A percentile compares a stretch with the other conserved stretches of the same genome.
These are phyloP conservation scores for Callopanchax toddi DNA, from an alignment of 2,113 vertebrate genomes.

Conservation along the genomic window DNA sequence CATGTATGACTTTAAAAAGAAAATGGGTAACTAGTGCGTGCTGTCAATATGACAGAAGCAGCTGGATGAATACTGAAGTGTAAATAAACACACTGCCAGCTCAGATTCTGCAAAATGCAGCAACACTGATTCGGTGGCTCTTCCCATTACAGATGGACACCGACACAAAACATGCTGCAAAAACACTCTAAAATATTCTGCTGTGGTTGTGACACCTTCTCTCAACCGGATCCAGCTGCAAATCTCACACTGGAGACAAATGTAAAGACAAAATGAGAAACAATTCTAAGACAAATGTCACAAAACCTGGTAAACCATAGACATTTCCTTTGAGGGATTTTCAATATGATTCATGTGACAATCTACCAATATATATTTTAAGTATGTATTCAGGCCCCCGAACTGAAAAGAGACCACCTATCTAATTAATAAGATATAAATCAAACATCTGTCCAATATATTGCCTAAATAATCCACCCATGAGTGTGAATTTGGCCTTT, in stretches of 20 bases:
- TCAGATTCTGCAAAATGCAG: constrained; percentile 5
- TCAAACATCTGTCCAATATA: neutral
- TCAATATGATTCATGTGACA: too few relatives aligned
- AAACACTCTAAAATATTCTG: neutral
- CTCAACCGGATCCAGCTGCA: neutral
- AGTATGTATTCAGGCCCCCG: too few relatives aligned
- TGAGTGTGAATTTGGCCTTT: constrained; percentile 14
- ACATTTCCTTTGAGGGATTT: too few relatives aligned
- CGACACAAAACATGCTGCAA: neutral
- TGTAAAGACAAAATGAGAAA: too few relatives aligned
- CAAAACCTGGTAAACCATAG: too few relatives aligned
- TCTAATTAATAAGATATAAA: neutral
- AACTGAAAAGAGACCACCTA: too few relatives aligned
- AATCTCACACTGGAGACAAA: neutral
- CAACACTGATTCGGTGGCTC: neutral
- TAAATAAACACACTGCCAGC: neutral
- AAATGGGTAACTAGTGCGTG: neutral
- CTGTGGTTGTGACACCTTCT: neutral
- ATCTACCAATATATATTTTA: too few relatives aligned
- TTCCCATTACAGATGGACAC: neutral
- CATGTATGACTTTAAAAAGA: neutral
- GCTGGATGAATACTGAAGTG: constrained; percentile 2
- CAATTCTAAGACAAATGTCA: too few relatives aligned
- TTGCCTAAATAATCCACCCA: constrained; percentile 8
- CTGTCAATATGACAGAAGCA: constrained; percentile 5